A percentile compares a stretch with the other conserved stretches of the same genome.
Evolutionary conservation across 2,113 vertebrate species (phyloP).

Genomic region (Setophaga kirtlandii): DNA sequence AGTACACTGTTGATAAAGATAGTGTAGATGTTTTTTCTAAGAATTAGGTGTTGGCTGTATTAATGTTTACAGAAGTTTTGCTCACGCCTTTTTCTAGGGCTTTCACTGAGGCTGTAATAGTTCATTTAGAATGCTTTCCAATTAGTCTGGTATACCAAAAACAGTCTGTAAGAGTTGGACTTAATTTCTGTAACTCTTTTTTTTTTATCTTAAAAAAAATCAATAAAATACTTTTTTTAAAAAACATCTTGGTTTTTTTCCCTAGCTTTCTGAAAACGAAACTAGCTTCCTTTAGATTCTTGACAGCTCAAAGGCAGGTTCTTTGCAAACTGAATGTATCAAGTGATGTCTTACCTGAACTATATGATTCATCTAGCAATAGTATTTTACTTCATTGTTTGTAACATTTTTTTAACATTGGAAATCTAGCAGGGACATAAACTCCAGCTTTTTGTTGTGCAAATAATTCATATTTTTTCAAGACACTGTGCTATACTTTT

Average conservation of each 20-base stretch:
- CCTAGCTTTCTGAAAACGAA: not conserved
- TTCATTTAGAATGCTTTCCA: not conserved
- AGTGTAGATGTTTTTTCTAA: slow-evolving; percentile 10
- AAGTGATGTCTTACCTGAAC: not conserved
- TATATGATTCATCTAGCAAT: not conserved
- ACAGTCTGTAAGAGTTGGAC: not conserved
- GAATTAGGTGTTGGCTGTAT: slow-evolving; percentile 51
- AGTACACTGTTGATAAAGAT: not conserved
- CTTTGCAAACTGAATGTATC: not conserved
- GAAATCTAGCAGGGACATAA: not conserved
- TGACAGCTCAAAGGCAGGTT: not conserved
- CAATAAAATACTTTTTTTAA: not conserved
- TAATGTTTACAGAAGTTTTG: slow-evolving; percentile 28
- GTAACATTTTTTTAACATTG: not conserved
- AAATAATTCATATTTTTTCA: not conserved
- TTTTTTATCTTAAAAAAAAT: not conserved
- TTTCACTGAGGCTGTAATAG: not conserved
- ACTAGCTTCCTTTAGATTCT: not conserved
- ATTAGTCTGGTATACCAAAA: not conserved
- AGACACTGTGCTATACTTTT: not conserved
- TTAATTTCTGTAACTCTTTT: not conserved
- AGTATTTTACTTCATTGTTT: not conserved
- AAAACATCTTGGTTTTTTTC: not conserved
- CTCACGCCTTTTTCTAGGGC: not conserved
- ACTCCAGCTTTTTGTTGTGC: not conserved